phyloP scores from a whole-genome alignment of 2,113 vertebrate species.

The Brachyhypopomus occidentalis region DNA sequence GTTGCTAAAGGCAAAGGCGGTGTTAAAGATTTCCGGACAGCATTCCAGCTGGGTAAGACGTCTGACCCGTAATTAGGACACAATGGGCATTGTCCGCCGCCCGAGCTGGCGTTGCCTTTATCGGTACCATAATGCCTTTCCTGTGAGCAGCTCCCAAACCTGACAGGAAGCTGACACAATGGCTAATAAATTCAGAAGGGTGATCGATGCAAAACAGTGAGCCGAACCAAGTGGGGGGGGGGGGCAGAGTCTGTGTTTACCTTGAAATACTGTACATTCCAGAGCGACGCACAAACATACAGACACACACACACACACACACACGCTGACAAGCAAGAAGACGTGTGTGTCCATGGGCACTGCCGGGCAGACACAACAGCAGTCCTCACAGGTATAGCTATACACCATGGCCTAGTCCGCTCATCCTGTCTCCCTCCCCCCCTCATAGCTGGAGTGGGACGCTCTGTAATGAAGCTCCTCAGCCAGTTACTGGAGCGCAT shows the following conservation, averaged over 20 bases:
- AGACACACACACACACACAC: not conserved
- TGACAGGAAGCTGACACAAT: constrained; percentile 79
- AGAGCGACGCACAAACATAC: not conserved
- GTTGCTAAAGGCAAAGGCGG: not conserved
- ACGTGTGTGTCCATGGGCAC: not conserved
- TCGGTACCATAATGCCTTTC: constrained; percentile 72
- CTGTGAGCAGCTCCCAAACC: constrained; percentile 56
- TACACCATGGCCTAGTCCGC: too few relatives aligned
- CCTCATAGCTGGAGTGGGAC: too few relatives aligned
- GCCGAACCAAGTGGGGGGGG: constrained; percentile 26
- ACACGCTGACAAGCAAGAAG: not conserved
- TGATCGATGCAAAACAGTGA: constrained; percentile 63
- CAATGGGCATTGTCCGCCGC: constrained; percentile 75
- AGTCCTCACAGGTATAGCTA: not conserved
- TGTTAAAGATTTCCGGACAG: constrained; percentile 65
- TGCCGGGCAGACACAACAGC: not conserved
- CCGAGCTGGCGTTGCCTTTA: constrained; percentile 65
- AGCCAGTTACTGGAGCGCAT: too few relatives aligned
- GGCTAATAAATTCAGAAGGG: constrained; percentile 74
- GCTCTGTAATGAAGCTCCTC: too few relatives aligned
- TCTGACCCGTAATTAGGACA: constrained; percentile 74
- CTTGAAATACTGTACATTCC: constrained; percentile 52
- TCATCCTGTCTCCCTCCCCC: too few relatives aligned
- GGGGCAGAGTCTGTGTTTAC: constrained; percentile 61
- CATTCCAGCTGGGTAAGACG: constrained; percentile 61